Conservation (phyloP, 2,113 vertebrate genomes). For the Erythrocercus mccallii region DNA sequence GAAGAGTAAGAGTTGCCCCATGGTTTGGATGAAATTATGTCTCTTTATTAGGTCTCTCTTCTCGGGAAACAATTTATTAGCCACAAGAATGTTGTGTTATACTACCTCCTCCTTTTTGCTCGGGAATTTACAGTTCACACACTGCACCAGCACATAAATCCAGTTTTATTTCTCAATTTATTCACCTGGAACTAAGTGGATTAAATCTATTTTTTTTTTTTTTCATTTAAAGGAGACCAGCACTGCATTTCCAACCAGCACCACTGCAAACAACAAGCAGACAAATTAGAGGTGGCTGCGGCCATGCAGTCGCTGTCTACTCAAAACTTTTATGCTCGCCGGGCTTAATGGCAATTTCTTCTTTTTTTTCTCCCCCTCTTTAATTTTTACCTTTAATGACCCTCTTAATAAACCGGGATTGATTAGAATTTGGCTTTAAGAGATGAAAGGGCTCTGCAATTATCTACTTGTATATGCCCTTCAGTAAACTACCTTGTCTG, state of each 20-base stretch:
- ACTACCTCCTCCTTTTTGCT: constrained; percentile 59
- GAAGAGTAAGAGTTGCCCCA: background rate
- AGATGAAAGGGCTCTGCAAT: constrained; percentile 69
- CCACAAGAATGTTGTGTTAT: constrained; percentile 52
- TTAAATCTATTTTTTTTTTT: background rate
- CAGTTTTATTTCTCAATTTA: constrained; percentile 74
- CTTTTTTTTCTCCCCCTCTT: background rate
- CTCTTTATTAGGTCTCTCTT: constrained; percentile 67
- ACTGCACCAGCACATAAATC: constrained; percentile 65
- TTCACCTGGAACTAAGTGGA: constrained; percentile 74
- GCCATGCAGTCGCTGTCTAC: constrained; percentile 11
- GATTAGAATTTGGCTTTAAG: constrained; percentile 65
- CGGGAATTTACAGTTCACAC: constrained; percentile 54
- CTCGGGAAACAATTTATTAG: constrained; percentile 73
- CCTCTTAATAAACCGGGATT: constrained; percentile 64
- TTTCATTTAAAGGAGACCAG: background rate
- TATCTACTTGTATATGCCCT: constrained; percentile 68
- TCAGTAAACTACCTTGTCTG: constrained; percentile 77
- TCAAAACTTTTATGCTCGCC: constrained; percentile 43
- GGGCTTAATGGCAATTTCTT: constrained; percentile 31
- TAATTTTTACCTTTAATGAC: constrained; percentile 62
- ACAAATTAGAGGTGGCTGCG: constrained; percentile 31
- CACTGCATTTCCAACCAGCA: constrained; percentile 59
- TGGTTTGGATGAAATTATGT: constrained; percentile 43
- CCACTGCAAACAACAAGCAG: constrained; percentile 38